Evolutionary conservation across 2,113 vertebrate species (phyloP).

Genomic region (Climacteris rufus): DNA sequence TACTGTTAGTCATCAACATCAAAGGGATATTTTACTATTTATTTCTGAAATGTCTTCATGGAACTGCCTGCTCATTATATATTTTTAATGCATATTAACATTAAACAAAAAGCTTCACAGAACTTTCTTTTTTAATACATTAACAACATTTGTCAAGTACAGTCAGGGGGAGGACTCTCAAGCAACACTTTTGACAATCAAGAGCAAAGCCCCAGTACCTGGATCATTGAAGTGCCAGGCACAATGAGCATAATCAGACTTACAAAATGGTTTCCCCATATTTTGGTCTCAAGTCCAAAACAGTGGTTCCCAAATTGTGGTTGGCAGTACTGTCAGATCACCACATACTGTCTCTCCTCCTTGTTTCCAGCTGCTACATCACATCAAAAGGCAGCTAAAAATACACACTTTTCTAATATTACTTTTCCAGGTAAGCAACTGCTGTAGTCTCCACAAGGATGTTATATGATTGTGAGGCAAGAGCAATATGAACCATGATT

Average conservation of each 20-base stretch:
- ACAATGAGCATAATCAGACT: background rate
- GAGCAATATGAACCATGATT: background rate
- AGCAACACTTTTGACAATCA: background rate
- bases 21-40: background rate
- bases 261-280: background rate
- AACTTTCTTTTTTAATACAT: background rate
- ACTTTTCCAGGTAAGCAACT: slow-evolving; percentile 72
- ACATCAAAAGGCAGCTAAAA: slow-evolving; percentile 72
- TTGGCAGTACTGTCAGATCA: slow-evolving; percentile 28
- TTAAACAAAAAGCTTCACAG: background rate
- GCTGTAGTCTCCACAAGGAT: slow-evolving; percentile 53
- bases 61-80: background rate
- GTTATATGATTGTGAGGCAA: slow-evolving; percentile 44
- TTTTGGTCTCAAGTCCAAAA: background rate
- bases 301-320: background rate
- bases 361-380: slow-evolving; percentile 65
- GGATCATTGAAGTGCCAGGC: background rate
- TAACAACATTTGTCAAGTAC: background rate
- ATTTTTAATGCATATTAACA: background rate
- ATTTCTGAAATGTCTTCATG: background rate
- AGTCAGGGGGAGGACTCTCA: background rate
- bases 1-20: background rate
- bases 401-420: slow-evolving; percentile 70
- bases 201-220: background rate
- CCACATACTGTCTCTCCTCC: slow-evolving; percentile 13